Percentiles rank a stretch among this genome's conserved stretches.
phyloP scores from a whole-genome alignment of 2,888 invertebrate species.

The Plebejus anna region DNA sequence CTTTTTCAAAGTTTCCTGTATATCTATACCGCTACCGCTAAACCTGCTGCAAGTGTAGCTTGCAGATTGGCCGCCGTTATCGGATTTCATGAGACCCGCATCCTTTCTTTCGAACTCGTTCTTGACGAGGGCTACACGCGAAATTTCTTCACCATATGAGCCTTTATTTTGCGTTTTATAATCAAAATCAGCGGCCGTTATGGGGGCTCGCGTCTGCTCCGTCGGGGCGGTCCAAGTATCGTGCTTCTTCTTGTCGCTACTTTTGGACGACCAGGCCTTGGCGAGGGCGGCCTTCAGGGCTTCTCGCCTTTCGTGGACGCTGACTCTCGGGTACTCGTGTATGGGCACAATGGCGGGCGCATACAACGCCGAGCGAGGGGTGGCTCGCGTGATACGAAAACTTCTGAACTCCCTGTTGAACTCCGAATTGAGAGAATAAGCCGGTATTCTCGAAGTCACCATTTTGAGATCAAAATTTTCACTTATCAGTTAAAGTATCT shows the following conservation, averaged over 20 bases:
- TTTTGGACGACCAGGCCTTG: constrained; percentile 73
- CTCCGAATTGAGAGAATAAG: constrained; percentile 82
- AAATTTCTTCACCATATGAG: constrained; percentile 56
- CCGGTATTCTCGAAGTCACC: constrained; percentile 83
- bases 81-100: constrained; percentile 50
- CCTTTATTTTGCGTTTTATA: constrained; percentile 55
- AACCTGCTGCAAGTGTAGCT: constrained; percentile 63
- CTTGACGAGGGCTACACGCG: constrained; percentile 67
- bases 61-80: constrained; percentile 58
- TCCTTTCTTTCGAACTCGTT: constrained; percentile 72
- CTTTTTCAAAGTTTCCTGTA: constrained; percentile 73
- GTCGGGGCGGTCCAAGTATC: constrained; percentile 69
- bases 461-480: constrained; percentile 79
- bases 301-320: constrained; percentile 76
- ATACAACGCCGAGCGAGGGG: constrained; percentile 72
- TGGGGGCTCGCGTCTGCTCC: constrained; percentile 62
- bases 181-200: constrained; percentile 62
- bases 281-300: constrained; percentile 75
- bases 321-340: constrained; percentile 81
- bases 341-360: constrained; percentile 79
- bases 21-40: constrained; percentile 68
- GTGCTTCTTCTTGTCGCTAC: constrained; percentile 67
- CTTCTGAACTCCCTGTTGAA: constrained; percentile 81
- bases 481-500: constrained; percentile 49
- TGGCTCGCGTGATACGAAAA: constrained; percentile 77